Evolutionary conservation across 1,140 invertebrate genomes (phyloP), one percentile per base, ranked within the genome.

Genomic region (Leptinotarsa lineolata): DNA sequence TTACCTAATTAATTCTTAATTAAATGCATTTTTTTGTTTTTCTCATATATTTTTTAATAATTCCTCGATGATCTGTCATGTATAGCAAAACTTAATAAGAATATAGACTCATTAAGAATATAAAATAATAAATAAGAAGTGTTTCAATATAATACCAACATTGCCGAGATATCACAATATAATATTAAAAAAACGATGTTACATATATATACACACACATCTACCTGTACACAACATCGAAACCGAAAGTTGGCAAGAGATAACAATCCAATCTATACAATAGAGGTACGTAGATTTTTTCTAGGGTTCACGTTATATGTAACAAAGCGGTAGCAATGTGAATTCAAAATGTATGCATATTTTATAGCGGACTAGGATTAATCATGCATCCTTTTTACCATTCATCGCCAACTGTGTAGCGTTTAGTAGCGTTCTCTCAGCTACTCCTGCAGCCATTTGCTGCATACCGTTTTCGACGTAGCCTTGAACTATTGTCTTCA

Each of bases 401-500:
- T 83, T 83, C 54, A 77, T 69, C 8, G 79, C 76, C 20, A 74
- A 72, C 61, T 74, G 68, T 16, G 80, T 80, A 16, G 88, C 87
- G 72, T 88, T 87, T 74, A 88, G 85, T 67, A 89, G 87, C 39
- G 88, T 86, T 77, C 88, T 87, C 76, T 91, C 91, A 80, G 92
- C 90, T 80, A 90, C 91, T 80, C 91, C 89, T 74, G 88, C 89
- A 70, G 92, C 91, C 78, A 92, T 93, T 82, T 92, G 92, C 79
- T 93, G 89, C 79, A 94, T 90, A 79, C 92, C 90, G 85, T 91
- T 92, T 84, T 94, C 91, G 80, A 93, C 87, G 78, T 92, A 91
- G 70, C 88, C 86, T 82, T 93, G 90, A 83, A 94, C 94, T 68
- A 92, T 83, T 66, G 93, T 92, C 81, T 93, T 93, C 91, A 95